Evolutionary conservation across 1,140 invertebrate genomes (phyloP).

Genomic region (Trichonephila clavata): DNA sequence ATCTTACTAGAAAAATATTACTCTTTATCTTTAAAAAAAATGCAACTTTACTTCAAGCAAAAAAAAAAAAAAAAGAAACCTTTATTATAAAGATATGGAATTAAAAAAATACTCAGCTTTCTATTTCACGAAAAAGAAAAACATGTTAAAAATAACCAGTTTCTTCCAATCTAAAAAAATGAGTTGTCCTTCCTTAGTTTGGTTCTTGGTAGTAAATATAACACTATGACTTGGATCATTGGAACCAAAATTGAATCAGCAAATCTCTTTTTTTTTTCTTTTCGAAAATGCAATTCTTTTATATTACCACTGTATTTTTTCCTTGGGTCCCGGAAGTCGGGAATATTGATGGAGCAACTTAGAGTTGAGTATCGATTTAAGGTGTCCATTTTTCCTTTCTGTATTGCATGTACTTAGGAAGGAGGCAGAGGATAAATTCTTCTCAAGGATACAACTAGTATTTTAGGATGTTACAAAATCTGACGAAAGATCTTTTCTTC

Average conservation of each 20-base stretch:
- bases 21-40: too few species aligned
- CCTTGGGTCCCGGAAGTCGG: background rate
- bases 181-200: background rate
- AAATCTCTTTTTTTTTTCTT: background rate
- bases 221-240: background rate
- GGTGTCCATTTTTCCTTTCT: slow-evolving; percentile 9
- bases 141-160: background rate
- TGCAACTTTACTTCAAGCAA: too few species aligned
- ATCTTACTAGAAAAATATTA: too few species aligned
- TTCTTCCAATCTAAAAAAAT: background rate
- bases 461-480: background rate
- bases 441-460: background rate
- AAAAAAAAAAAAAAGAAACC: too few species aligned
- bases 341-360: slow-evolving; percentile 44
- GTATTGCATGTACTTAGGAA: background rate
- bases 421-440: slow-evolving; percentile 8
- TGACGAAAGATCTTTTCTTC: background rate
- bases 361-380: slow-evolving; percentile 31
- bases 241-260: slow-evolving; percentile 21
- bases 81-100: too few species aligned
- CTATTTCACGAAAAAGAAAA: background rate
- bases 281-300: slow-evolving; percentile 12
- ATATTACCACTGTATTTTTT: background rate
- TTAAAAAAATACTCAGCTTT: background rate
- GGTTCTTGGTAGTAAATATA: background rate